Conservation (phyloP, 2,113 vertebrate species). For the Pelobates fuscus region DNA sequence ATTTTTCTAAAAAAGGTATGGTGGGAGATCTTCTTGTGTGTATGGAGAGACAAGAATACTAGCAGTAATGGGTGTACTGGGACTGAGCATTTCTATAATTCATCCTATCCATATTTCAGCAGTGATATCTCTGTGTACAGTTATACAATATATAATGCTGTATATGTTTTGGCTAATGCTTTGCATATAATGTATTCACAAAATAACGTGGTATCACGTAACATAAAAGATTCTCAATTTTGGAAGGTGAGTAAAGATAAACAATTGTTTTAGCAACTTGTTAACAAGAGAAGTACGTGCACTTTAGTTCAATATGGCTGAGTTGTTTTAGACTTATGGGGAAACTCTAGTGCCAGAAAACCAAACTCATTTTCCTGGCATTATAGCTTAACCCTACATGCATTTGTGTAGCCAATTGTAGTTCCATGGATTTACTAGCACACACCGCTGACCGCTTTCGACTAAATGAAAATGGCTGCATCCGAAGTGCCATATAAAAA, state of each 20-base stretch:
- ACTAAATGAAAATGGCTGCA: too few relatives aligned
- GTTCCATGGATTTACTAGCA: too few relatives aligned
- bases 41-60: neutral
- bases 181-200: conserved; percentile 1
- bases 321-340: too few relatives aligned
- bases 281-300: too few relatives aligned
- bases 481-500: too few relatives aligned
- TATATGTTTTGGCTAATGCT: conserved; percentile 2
- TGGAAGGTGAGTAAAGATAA: conserved; percentile 4
- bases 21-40: neutral
- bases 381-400: too few relatives aligned
- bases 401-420: too few relatives aligned
- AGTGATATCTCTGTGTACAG: conserved; percentile 10
- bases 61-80: neutral
- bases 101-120: neutral
- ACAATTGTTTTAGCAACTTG: too few relatives aligned
- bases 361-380: too few relatives aligned
- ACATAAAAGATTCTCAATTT: neutral
- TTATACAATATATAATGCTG: conserved; percentile 18
- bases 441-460: too few relatives aligned
- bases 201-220: neutral
- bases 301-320: too few relatives aligned
- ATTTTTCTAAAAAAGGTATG: neutral
- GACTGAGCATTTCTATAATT: neutral
- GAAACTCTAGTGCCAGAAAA: too few relatives aligned